These are phyloP conservation scores for Lycophotia porphyrea DNA, from an alignment of 2,888 invertebrate genomes.

Conservation along the genomic window DNA sequence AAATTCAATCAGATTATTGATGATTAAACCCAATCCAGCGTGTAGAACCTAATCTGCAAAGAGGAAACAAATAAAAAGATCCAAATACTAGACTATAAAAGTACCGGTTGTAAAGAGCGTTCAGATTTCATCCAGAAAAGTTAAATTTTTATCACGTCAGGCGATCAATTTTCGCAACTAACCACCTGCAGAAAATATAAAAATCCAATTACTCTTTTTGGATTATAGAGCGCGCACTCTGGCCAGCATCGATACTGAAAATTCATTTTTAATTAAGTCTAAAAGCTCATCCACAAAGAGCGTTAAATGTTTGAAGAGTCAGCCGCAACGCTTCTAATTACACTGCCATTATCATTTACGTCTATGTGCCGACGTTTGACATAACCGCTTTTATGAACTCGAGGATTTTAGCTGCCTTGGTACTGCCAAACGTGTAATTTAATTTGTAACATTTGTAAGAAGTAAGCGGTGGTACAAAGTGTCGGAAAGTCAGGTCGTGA, in stretches of 20 bases:
- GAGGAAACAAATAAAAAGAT: slow-evolving; percentile 29
- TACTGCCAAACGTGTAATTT: slow-evolving; percentile 59
- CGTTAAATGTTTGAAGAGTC: slow-evolving; percentile 72
- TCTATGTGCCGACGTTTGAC: slow-evolving; percentile 67
- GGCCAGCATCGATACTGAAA: slow-evolving; percentile 55
- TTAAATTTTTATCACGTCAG: slow-evolving; percentile 56
- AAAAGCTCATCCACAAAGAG: slow-evolving; percentile 68
- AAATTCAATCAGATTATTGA: slow-evolving; percentile 22
- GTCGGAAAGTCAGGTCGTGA: slow-evolving; percentile 69
- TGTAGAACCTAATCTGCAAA: slow-evolving; percentile 33
- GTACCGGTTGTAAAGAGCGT: slow-evolving; percentile 25
- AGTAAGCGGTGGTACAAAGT: slow-evolving; percentile 49
- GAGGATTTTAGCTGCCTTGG: slow-evolving; percentile 57
- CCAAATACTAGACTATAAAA: slow-evolving; percentile 31
- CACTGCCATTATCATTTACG: slow-evolving; percentile 65
- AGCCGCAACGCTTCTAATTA: slow-evolving; percentile 70
- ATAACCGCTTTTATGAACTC: slow-evolving; percentile 67
- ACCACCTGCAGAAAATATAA: slow-evolving; percentile 42
- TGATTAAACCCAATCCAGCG: slow-evolving; percentile 31
- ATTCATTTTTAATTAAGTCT: slow-evolving; percentile 71
- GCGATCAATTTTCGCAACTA: slow-evolving; percentile 63
- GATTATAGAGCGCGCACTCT: slow-evolving; percentile 55
- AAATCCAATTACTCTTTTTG: slow-evolving; percentile 59
- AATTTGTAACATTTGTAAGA: slow-evolving; percentile 56
- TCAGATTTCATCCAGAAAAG: slow-evolving; percentile 51